phyloP scores from a whole-genome alignment of 2,888 invertebrate species.

The Xestia sexstrigata region DNA sequence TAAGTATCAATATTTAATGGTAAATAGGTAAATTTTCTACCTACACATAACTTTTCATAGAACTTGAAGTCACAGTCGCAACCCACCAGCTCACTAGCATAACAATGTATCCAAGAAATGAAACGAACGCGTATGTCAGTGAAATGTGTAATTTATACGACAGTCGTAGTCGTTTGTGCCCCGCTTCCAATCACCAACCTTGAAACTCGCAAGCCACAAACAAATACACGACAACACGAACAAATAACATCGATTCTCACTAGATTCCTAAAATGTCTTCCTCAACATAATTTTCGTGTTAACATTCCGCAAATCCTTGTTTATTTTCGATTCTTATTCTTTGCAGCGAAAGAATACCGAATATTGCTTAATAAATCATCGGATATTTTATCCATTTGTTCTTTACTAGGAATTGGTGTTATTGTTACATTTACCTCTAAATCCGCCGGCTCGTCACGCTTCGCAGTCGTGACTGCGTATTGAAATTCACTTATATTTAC shows the following conservation, averaged over 20 bases:
- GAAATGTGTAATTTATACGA: slow-evolving; percentile 70
- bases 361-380: slow-evolving; percentile 61
- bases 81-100: slow-evolving; percentile 43
- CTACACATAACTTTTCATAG: not conserved
- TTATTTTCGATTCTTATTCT: slow-evolving; percentile 63
- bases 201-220: slow-evolving; percentile 56
- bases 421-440: slow-evolving; percentile 66
- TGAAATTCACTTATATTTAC: slow-evolving; percentile 63
- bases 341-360: slow-evolving; percentile 46
- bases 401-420: slow-evolving; percentile 45
- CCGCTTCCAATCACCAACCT: slow-evolving; percentile 63
- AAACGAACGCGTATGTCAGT: slow-evolving; percentile 64
- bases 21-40: not conserved
- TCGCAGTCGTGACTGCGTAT: slow-evolving; percentile 46
- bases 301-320: slow-evolving; percentile 69
- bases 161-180: slow-evolving; percentile 54
- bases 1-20: not conserved
- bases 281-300: slow-evolving; percentile 67
- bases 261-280: slow-evolving; percentile 62
- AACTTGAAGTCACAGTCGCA: slow-evolving; percentile 10
- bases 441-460: slow-evolving; percentile 51
- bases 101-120: slow-evolving; percentile 47
- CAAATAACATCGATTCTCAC: slow-evolving; percentile 59
- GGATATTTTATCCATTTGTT: slow-evolving; percentile 53
- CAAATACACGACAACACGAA: slow-evolving; percentile 62